These are phyloP conservation scores for Botia almorhae DNA, from an alignment of 2,797 vertebrate species.

Conservation along the genomic window DNA sequence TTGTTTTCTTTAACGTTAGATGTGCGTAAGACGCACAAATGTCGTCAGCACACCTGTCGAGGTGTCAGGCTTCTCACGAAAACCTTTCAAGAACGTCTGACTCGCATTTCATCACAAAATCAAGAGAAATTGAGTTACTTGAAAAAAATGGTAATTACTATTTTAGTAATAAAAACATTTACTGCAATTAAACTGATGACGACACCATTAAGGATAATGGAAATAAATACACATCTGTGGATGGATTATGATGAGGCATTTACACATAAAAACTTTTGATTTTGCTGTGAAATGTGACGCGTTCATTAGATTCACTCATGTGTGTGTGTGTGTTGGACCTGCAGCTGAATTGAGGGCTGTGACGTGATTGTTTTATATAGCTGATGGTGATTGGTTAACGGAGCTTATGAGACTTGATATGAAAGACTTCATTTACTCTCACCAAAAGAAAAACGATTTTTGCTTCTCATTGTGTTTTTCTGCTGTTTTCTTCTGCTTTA, in stretches of 20 bases:
- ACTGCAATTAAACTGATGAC: background rate
- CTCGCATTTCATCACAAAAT: background rate
- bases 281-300: background rate
- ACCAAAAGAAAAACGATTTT: slow-evolving; percentile 31
- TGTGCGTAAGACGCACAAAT: background rate
- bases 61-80: background rate
- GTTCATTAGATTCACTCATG: too few relatives aligned
- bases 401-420: slow-evolving; percentile 34
- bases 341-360: slow-evolving; percentile 23
- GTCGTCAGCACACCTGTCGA: background rate
- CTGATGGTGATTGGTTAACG: slow-evolving; percentile 1
- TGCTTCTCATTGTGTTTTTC: slow-evolving; percentile 61
- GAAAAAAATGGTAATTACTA: background rate
- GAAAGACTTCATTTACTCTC: slow-evolving; percentile 62
- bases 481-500: slow-evolving; percentile 56
- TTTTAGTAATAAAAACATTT: background rate
- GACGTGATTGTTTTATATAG: slow-evolving; percentile 14
- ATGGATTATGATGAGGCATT: too few relatives aligned
- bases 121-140: background rate
- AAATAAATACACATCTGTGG: too few relatives aligned
- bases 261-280: background rate
- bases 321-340: too few relatives aligned
- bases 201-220: background rate
- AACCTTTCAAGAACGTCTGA: background rate
- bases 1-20: background rate